Evolutionary conservation across 2,797 vertebrate genomes (phyloP), one percentile per base, ranked within the genome.

Genomic region (Amblyraja radiata): DNA sequence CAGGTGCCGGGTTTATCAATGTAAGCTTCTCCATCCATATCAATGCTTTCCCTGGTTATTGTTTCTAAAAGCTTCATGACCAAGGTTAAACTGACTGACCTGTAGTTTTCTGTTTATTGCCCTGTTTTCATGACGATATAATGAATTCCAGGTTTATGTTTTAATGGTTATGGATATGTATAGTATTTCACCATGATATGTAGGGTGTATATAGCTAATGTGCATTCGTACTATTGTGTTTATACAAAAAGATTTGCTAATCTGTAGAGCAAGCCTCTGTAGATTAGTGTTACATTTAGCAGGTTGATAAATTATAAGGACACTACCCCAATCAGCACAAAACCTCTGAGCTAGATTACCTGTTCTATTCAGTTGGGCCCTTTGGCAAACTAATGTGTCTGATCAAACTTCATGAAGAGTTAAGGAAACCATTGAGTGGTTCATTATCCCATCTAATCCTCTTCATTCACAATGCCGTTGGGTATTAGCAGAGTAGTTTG

Each of bases 391-490:
- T 63, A 74, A 74, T 74, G 71, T 11, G 28, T n/a, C 58, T 65
- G 81, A 86, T 86, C 81, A 86, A 86, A 14, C 58, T 86, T 86
- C 58, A 11, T 1, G 10, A 0, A 84, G 54, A 28, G 28, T 25
- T 61, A 25, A n/a, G 58, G 58, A 63, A 86, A 88, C 28, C 32
- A 0, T 16, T 65, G 21, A 86, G 28, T 80, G n/a, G 28, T 88
- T 88, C 6, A 21, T 88, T 65, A 88, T 68, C 84, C 63, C 36
- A 65, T 63, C 84, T 88, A 88, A 88, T 88, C 63, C 8, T 68
- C 84, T 18, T 68, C 84, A 88, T 36, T 88, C 61, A 88, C 32
- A 16, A 88, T 65, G n/a, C 6, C 2, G 21, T 36, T n/a, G 0
- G 32, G 21, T 36, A 32, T 32, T 32, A 18, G 6, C 7, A 3